Percentiles rank a stretch among this genome's conserved stretches.
These are phyloP conservation scores for Drosophila colorata DNA, from an alignment of 2,888 invertebrate genomes.

Conservation along the genomic window DNA sequence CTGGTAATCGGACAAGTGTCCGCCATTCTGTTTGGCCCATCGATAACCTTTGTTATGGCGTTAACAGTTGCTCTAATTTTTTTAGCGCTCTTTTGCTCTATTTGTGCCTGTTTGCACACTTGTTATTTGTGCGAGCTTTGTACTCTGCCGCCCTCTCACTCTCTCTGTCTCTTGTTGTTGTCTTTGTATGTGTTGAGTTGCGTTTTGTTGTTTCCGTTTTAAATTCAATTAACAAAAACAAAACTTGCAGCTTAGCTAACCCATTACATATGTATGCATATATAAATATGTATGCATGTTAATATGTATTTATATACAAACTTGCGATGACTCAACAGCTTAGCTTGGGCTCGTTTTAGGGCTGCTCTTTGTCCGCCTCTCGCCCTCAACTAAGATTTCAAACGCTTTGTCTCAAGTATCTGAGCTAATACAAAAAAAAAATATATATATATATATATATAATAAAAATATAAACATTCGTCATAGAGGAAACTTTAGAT, in stretches of 20 bases:
- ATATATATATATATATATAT: no score
- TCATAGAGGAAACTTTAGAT: conserved; percentile 24
- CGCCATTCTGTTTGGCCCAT: conserved; percentile 37
- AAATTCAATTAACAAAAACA: conserved; percentile 64
- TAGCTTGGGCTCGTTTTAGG: conserved; percentile 14
- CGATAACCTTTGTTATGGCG: conserved; percentile 67
- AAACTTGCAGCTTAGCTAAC: conserved; percentile 30
- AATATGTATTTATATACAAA: background rate
- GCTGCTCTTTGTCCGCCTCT: conserved; percentile 3
- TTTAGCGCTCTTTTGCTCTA: conserved; percentile 16
- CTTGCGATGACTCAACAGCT: conserved; percentile 41
- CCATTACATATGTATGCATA: conserved; percentile 9
- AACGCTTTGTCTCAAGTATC: conserved; percentile 4
- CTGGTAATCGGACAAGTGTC: conserved; percentile 4
- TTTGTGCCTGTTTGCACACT: conserved; percentile 14
- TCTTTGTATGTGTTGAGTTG: conserved; percentile 24
- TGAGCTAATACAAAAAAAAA: no score
- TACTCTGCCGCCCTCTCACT: conserved; percentile 18
- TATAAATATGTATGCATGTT: background rate
- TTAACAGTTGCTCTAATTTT: conserved; percentile 57
- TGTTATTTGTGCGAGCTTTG: conserved; percentile 14
- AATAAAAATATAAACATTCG: no score
- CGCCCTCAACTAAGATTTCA: conserved; percentile 11
- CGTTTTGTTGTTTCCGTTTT: conserved; percentile 43
- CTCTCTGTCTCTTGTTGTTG: conserved; percentile 3